These are phyloP conservation scores for Eupeodes luniger DNA, from an alignment of 2,888 invertebrate genomes.

Conservation along the genomic window DNA sequence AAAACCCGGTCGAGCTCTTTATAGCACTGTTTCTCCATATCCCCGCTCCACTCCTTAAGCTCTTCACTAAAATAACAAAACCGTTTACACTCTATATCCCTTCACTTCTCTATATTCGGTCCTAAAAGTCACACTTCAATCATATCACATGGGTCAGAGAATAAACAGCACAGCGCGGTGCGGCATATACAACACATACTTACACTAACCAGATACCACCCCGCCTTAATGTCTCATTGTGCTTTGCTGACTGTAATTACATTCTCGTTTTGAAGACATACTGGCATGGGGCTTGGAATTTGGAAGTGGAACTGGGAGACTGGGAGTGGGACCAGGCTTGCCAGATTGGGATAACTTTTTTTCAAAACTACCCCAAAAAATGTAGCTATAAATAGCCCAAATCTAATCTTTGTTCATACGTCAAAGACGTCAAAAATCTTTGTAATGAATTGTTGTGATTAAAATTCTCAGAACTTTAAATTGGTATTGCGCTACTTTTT, in stretches of 20 bases:
- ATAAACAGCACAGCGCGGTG: not conserved
- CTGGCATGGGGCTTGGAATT: not conserved
- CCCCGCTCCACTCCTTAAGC: not conserved
- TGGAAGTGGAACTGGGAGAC: not conserved
- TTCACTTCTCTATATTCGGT: too few species aligned
- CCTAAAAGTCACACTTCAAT: constrained; percentile 27
- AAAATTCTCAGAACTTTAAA: too few species aligned
- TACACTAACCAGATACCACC: not conserved
- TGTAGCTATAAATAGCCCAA: too few species aligned
- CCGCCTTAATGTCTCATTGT: constrained; percentile 34
- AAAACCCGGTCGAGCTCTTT: constrained; percentile 9
- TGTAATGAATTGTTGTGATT: too few species aligned
- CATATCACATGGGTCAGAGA: constrained; percentile 2
- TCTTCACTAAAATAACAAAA: not conserved
- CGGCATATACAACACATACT: not conserved
- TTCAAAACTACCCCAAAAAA: too few species aligned
- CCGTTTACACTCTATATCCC: not conserved
- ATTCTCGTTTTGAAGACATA: constrained; percentile 2
- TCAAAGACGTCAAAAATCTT: too few species aligned
- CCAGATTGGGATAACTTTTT: too few species aligned
- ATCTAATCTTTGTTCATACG: too few species aligned
- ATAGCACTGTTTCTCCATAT: not conserved
- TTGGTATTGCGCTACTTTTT: too few species aligned
- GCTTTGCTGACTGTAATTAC: constrained; percentile 13
- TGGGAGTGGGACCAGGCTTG: too few species aligned